A percentile compares a stretch with the other conserved stretches of the same genome.
Evolutionary conservation across 2,113 vertebrate species (phyloP).

Genomic region (Meriones unguiculatus): DNA sequence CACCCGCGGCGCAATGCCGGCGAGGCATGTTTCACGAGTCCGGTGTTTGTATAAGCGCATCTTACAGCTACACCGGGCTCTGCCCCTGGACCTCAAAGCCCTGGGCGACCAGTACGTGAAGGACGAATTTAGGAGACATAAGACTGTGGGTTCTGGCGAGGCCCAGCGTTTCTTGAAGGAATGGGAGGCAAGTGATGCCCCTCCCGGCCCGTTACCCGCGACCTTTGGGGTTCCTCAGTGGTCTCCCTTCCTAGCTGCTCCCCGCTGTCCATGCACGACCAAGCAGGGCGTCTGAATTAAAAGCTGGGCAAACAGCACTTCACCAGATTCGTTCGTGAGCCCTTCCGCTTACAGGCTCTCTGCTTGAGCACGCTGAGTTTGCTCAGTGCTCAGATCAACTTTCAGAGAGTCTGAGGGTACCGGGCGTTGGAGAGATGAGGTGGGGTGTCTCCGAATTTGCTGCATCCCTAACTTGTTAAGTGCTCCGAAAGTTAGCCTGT

Average conservation of each 20-base stretch:
- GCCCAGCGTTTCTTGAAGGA: slow-evolving; percentile 91
- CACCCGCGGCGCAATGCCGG: not conserved
- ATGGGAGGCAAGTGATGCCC: slow-evolving; percentile 90
- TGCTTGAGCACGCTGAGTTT: not conserved
- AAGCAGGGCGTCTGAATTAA: not conserved
- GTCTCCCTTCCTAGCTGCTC: not conserved
- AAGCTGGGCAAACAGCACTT: not conserved
- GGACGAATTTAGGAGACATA: slow-evolving; percentile 94
- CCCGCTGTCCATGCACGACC: too few relatives aligned
- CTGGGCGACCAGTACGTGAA: slow-evolving; percentile 95
- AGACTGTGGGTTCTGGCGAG: slow-evolving; percentile 84
- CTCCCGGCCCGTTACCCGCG: not conserved
- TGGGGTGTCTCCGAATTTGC: not conserved
- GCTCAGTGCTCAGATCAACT: rapidly evolving
- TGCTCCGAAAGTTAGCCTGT: not conserved
- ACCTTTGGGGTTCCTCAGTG: not conserved
- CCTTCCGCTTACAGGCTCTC: rapidly evolving
- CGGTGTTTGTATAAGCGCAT: slow-evolving; percentile 90
- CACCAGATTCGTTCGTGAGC: not conserved
- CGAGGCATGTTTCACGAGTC: slow-evolving; percentile 82
- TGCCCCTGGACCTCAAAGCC: slow-evolving; percentile 90
- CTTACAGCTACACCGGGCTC: slow-evolving; percentile 90
- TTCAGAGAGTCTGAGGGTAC: not conserved
- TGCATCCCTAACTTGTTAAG: too few relatives aligned
- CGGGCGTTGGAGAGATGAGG: not conserved